Conservation (phyloP, 2,113 vertebrate genomes). For the Cynopterus brachyotis region DNA sequence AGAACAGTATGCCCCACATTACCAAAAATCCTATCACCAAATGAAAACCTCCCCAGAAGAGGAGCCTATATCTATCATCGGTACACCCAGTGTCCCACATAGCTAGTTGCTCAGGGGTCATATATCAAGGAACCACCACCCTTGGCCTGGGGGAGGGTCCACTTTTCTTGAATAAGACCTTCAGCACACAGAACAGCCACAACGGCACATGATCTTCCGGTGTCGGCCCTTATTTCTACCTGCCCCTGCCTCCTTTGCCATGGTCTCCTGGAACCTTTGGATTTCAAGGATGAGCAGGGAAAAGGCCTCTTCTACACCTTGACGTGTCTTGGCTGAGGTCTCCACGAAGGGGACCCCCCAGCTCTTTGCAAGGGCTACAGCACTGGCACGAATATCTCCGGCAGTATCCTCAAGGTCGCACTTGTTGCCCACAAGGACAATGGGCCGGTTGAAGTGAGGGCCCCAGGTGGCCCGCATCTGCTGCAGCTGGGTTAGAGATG, state of each 20-base stretch:
- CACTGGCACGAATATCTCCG: background rate
- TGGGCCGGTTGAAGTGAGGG: constrained; percentile 21
- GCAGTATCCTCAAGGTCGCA: constrained; percentile 25
- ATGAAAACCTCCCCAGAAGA: background rate
- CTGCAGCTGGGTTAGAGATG: constrained; percentile 85
- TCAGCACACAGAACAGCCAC: constrained; percentile 68
- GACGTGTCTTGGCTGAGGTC: constrained; percentile 64
- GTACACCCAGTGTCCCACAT: background rate
- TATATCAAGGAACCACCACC: background rate
- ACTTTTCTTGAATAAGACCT: background rate
- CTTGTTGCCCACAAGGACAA: constrained; percentile 73
- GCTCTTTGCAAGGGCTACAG: constrained; percentile 25
- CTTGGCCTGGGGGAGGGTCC: background rate
- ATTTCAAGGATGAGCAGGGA: constrained; percentile 65
- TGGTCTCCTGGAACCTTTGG: background rate
- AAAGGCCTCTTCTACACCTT: constrained; percentile 68
- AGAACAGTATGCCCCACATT: background rate
- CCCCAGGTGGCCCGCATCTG: constrained; percentile 61
- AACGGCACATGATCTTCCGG: constrained; percentile 49
- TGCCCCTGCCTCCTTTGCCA: constrained; percentile 3
- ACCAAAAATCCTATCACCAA: constrained; percentile 44
- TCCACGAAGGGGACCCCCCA: constrained; percentile 63
- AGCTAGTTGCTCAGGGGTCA: background rate
- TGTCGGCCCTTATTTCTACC: background rate
- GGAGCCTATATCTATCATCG: background rate